Base-by-base conservation (phyloP, 2,888 invertebrate genomes). In the Globia sparganii region DNA sequence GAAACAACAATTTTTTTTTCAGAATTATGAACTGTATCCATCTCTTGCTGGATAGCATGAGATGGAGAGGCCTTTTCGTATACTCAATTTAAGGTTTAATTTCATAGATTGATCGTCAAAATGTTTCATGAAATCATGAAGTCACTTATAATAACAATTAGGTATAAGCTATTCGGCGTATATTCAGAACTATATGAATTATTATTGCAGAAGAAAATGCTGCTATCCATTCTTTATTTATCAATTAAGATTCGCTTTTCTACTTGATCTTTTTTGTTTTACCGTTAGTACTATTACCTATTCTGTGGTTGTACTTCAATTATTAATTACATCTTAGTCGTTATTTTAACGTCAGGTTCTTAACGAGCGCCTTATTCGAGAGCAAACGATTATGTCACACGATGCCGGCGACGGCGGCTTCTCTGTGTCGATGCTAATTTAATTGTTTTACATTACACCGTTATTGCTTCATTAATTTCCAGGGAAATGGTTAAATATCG, bases 391-490 rank as follows among this genome's bases (percentile, higher is more conserved):
- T 69, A 49, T 70, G 69, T 75, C 68, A 85, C 61, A 66, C 31
- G 56, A 65, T 46, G 65, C 9, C 43, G 69, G 34, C 71, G 34
- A n/a, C 56, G 68, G 78, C 68, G 43, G 28, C 67, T 82, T 82
- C 56, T 43, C 40, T 68, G 67, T 64, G 66, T n/a, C 40, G 34
- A 78, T 83, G 79, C 69, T 37, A 75, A 72, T 84, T 86, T 72
- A 70, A 86, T 75, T 84, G 70, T 75, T 83, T 78, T 28, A 66
- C 69, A 86, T 84, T 86, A 78, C n/a, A 72, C 53, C 53, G 53
- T 8, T 72, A 74, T 68, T 43, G 58, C 65, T 72, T 83, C 58
- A 86, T 75, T 74, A 69, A 86, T 75, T 86, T 70, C 62, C 53
- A 49, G 28, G 34, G n/a, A 83, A 77, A 72, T 70, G 66, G 40